Conservation (phyloP, 2,888 invertebrate species). For the Lochmaea crataegi region DNA sequence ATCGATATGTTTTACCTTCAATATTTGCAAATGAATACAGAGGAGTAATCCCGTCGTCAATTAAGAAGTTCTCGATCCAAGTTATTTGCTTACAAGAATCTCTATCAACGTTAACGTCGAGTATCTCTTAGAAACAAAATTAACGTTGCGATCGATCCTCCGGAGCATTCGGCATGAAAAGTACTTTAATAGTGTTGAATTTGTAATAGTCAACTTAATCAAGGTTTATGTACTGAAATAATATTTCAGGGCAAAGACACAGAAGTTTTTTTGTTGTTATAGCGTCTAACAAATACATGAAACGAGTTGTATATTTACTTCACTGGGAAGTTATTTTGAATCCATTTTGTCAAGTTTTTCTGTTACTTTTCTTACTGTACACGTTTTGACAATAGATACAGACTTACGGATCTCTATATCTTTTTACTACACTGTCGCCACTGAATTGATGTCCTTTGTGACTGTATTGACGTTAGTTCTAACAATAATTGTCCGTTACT, state of each 20-base stretch:
- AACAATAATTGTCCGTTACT: conserved; percentile 4
- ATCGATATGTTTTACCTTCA: conserved; percentile 13
- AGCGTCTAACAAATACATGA: background rate
- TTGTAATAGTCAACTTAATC: background rate
- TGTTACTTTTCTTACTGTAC: background rate
- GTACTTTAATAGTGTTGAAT: conserved; percentile 5
- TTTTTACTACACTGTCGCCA: background rate
- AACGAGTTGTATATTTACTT: background rate
- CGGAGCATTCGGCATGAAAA: conserved; percentile 3
- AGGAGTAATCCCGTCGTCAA: conserved; percentile 14
- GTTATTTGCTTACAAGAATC: conserved; percentile 17
- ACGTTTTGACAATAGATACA: background rate
- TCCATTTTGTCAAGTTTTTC: background rate
- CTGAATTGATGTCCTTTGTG: background rate
- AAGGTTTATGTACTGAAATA: background rate
- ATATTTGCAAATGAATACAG: conserved; percentile 15
- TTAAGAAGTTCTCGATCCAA: conserved; percentile 19
- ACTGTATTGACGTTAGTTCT: background rate
- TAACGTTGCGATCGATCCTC: conserved; percentile 10
- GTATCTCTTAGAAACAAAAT: conserved; percentile 15
- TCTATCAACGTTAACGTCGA: conserved; percentile 13
- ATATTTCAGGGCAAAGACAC: background rate
- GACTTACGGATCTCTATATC: background rate
- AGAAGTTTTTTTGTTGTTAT: too few relatives aligned
- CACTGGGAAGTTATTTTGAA: background rate